A percentile compares a stretch with the other conserved stretches of the same genome.
Evolutionary conservation across 2,113 vertebrate species (phyloP).

Genomic region (Lycaon pictus): DNA sequence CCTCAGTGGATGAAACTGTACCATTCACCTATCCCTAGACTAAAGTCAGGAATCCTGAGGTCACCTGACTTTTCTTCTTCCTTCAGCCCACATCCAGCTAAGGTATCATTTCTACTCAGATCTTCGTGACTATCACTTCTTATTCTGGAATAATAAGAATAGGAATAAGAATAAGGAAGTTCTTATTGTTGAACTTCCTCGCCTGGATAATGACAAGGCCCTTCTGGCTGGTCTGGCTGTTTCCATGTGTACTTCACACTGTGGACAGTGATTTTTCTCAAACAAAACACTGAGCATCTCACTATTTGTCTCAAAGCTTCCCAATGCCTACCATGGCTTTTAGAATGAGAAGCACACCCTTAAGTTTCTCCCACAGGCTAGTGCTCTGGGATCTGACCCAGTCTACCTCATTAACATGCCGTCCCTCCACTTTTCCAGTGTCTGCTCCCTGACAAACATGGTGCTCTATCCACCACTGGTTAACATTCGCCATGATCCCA

Average conservation of each 20-base stretch:
- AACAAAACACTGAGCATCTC: neutral
- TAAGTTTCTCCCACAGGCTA: fast-evolving
- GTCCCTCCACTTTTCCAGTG: neutral
- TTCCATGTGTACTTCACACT: neutral
- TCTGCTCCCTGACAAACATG: neutral
- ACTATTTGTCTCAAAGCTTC: neutral
- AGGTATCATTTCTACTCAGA: neutral
- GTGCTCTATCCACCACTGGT: neutral
- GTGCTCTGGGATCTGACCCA: neutral
- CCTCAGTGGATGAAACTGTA: neutral
- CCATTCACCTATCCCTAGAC: fast-evolving
- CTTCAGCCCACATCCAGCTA: neutral
- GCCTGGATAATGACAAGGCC: no score
- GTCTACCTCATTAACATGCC: fast-evolving
- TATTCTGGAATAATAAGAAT: neutral
- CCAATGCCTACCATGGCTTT: fast-evolving
- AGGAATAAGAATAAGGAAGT: no score
- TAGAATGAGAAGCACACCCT: neutral
- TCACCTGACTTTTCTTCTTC: neutral
- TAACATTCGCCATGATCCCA: neutral
- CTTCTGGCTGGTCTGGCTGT: neutral
- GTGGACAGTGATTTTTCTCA: neutral
- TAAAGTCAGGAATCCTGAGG: neutral
- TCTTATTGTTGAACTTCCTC: neutral
- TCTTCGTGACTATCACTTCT: neutral